Conservation (phyloP, 2,797 vertebrate genomes). For the Ctenochaetus hawaiiensis region DNA sequence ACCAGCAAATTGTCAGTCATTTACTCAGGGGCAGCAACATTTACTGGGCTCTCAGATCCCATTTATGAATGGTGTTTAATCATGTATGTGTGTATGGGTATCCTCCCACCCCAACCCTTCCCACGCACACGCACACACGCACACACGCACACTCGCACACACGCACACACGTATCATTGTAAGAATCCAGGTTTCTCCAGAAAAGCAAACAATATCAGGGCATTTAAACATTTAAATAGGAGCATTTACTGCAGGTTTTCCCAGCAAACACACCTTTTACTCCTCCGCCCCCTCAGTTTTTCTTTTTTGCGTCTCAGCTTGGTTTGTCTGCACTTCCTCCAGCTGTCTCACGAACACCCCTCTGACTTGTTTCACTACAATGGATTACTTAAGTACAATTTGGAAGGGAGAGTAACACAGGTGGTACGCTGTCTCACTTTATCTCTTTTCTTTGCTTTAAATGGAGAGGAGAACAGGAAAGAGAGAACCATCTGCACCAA, state of each 20-base stretch:
- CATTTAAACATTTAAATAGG: conserved; percentile 32
- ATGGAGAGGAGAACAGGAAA: conserved; percentile 51
- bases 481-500: conserved; percentile 60
- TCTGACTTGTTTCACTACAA: conserved; percentile 45
- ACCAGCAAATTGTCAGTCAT: conserved; percentile 74
- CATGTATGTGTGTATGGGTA: conserved; percentile 1
- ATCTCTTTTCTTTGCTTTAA: conserved; percentile 51
- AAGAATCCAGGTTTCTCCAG: background rate
- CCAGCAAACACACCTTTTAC: conserved; percentile 22
- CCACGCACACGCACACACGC: no score
- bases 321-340: conserved; percentile 31
- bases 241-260: conserved; percentile 1
- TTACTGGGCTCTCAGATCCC: conserved; percentile 65
- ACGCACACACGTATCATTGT: background rate
- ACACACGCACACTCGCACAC: background rate
- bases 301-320: conserved; percentile 20
- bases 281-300: conserved; percentile 14
- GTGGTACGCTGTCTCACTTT: conserved; percentile 40
- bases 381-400: conserved; percentile 57
- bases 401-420: conserved; percentile 48
- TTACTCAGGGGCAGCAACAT: conserved; percentile 66
- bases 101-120: background rate
- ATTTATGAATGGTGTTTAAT: conserved; percentile 37
- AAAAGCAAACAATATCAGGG: background rate
- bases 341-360: conserved; percentile 51